phyloP scores from a whole-genome alignment of 2,113 vertebrate species.

The Urocynchramus pylzowi region DNA sequence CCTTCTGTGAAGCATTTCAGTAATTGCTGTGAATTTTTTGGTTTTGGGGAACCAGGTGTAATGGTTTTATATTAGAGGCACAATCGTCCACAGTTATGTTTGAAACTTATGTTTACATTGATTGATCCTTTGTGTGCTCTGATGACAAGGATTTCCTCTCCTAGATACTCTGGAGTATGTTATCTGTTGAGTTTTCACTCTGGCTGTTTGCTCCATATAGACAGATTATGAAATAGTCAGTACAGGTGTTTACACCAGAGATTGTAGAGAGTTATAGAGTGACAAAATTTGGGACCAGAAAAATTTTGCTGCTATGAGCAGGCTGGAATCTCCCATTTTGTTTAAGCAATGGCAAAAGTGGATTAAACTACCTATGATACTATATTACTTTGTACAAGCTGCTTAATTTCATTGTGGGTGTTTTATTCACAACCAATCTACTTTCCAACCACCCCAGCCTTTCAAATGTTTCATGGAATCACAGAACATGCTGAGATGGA shows the following conservation, averaged over 20 bases:
- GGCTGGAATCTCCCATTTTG: not conserved
- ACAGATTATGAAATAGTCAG: not conserved
- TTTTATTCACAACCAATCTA: not conserved
- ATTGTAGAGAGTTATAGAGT: not conserved
- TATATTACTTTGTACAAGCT: too few relatives aligned
- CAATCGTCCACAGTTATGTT: too few relatives aligned
- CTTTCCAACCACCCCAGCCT: not conserved
- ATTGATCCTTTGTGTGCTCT: not conserved
- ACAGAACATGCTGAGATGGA: not conserved
- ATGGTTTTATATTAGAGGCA: too few relatives aligned
- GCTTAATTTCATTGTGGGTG: not conserved
- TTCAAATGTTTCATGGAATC: not conserved
- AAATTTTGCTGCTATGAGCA: not conserved
- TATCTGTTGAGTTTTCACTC: not conserved
- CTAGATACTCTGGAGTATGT: not conserved
- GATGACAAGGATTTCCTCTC: not conserved
- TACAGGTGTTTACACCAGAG: not conserved
- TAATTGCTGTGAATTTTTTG: not conserved
- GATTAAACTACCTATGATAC: not conserved
- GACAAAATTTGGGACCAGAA: not conserved
- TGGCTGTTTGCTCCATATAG: not conserved
- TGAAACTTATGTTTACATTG: not conserved
- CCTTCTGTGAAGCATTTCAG: not conserved
- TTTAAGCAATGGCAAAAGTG: not conserved
- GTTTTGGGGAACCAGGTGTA: not conserved